Percentiles rank a stretch among this genome's conserved stretches.
Conservation (phyloP, 1,140 invertebrate species). For the Drosophila equinoxialis region DNA sequence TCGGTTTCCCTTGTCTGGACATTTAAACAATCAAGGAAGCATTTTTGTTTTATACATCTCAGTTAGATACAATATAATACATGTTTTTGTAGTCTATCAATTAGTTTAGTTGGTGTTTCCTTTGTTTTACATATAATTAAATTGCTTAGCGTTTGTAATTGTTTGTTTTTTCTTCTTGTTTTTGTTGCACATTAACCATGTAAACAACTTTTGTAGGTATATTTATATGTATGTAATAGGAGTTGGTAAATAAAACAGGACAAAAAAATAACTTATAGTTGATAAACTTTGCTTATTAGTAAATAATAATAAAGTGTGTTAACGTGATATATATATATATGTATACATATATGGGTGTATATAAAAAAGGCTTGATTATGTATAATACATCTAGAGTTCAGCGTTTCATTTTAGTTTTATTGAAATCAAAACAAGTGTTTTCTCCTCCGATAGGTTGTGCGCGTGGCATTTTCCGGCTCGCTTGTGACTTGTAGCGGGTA, state of each 20-base stretch:
- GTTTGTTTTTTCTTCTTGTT: slow-evolving; percentile 2
- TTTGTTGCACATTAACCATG: slow-evolving; percentile 7
- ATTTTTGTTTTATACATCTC: background rate
- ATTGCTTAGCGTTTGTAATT: slow-evolving; percentile 44
- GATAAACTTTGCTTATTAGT: slow-evolving; percentile 71
- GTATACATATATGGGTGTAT: slow-evolving; percentile 23
- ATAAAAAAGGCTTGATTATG: slow-evolving; percentile 34
- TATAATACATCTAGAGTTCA: slow-evolving; percentile 76
- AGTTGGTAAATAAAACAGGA: slow-evolving; percentile 43
- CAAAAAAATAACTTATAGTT: slow-evolving; percentile 57
- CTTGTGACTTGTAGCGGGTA: background rate
- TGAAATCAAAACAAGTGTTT: background rate
- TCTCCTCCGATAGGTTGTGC: background rate
- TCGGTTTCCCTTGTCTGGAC: too few relatives aligned
- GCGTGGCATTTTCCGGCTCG: background rate
- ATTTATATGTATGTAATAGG: slow-evolving; percentile 22
- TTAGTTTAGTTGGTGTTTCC: slow-evolving; percentile 64
- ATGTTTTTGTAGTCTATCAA: slow-evolving; percentile 30
- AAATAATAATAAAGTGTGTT: slow-evolving; percentile 76
- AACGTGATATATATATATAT: slow-evolving; percentile 70
- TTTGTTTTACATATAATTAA: slow-evolving; percentile 34
- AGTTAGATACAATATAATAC: slow-evolving; percentile 72
- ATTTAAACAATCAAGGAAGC: too few relatives aligned
- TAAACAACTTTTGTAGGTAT: slow-evolving; percentile 16
- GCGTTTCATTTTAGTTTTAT: slow-evolving; percentile 33